Conservation (phyloP, 2,888 invertebrate genomes). For the Lasioglossum figueresi region DNA sequence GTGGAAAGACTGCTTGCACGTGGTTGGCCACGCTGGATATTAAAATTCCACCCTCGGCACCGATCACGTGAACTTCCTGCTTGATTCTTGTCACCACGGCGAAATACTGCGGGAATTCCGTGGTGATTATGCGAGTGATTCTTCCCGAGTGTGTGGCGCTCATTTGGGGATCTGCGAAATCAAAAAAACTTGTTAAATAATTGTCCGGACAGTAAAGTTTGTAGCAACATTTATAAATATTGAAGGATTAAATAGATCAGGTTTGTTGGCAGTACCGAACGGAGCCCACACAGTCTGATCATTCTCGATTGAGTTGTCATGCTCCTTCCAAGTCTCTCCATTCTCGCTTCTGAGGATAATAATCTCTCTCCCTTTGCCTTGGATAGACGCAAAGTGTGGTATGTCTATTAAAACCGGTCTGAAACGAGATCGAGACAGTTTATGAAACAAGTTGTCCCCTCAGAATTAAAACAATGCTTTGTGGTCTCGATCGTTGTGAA, state of each 20-base stretch:
- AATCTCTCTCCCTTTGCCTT: constrained; percentile 97
- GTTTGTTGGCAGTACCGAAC: constrained; percentile 86
- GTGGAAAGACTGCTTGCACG: constrained; percentile 94
- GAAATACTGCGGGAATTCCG: constrained; percentile 99
- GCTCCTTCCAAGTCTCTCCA: constrained; percentile 99
- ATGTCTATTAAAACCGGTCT: constrained; percentile 97
- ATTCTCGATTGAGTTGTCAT: constrained; percentile 87
- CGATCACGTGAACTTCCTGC: constrained; percentile 98
- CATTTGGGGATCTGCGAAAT: constrained; percentile 79
- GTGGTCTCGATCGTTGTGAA: not conserved
- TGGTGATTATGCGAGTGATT: constrained; percentile 96
- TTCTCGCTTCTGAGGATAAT: constrained; percentile 98
- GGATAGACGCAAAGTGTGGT: constrained; percentile 97
- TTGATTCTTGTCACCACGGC: constrained; percentile 97
- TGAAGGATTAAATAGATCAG: not conserved
- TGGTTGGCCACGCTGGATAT: constrained; percentile 93
- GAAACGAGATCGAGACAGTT: constrained; percentile 43
- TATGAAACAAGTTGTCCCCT: not conserved
- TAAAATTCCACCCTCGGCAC: constrained; percentile 98
- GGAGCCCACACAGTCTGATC: constrained; percentile 87
- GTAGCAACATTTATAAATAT: not conserved
- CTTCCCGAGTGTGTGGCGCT: constrained; percentile 86
- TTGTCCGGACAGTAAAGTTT: too few relatives aligned
- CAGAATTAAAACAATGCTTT: not conserved
- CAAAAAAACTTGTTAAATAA: too few relatives aligned